Evolutionary conservation across 2,113 vertebrate genomes (phyloP), one percentile per base, ranked within the genome.

Genomic region (Aplodontia rufa): DNA sequence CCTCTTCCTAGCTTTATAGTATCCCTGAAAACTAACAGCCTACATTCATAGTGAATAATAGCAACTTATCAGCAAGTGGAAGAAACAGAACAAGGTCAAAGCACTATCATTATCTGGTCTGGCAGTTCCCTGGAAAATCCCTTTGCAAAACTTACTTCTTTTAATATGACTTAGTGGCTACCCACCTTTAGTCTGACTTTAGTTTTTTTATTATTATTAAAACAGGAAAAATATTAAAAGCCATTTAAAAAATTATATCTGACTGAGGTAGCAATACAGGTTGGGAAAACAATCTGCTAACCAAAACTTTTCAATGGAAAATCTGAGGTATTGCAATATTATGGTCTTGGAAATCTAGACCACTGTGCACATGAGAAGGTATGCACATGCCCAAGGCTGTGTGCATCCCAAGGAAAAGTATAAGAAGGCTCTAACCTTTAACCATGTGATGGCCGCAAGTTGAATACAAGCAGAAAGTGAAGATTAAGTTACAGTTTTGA

Each of bases 361-460:
- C 37, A 12, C 24, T 8, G 14, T 49, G 13, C 5, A 22, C 1
- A 3, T 51, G 72, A 6, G 1, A n/a, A 76, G 5, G 9, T 6
- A 10, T 7, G 2, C 9, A 8, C 9, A 35, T 22, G 17, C 6
- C 22, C 10, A 53, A 17, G 5, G 2, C 26, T 62, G 37, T 82
- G 37, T 17, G 47, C 32, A 84, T 68, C 22, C 24, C 6, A 64
- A 78, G 45, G 6, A 64, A 49, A 64, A 42, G 30, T 17, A 8
- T 8, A 10, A 76, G 58, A 76, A 64, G 8, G 10, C 14, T 37
- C 35, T 30, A 35, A 20, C n/a, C 8, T 51, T 49, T 40, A n/a
- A 62, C 32, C 28, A 20, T 5, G 37, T 51, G 16, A 16, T 78
- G 60, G 60, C 10, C 7, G 24, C n/a, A 76, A 62, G 32, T 9